These are phyloP conservation scores for Melanargia galathea DNA, from an alignment of 2,888 invertebrate genomes.

Conservation along the genomic window DNA sequence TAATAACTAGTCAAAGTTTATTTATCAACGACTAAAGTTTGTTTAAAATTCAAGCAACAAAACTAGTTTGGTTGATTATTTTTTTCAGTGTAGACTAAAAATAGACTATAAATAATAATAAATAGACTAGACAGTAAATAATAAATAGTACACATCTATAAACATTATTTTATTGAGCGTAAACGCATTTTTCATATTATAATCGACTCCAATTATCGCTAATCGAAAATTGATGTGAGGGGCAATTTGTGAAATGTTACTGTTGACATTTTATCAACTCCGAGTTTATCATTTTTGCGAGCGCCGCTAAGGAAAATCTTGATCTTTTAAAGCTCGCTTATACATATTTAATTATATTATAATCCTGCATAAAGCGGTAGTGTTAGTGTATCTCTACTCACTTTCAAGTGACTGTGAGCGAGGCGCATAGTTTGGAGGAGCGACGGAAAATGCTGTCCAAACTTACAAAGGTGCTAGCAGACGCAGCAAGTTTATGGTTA, in stretches of 20 bases:
- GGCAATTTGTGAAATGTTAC: conserved; percentile 78
- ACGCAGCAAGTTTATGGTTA: no score
- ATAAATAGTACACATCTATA: no score
- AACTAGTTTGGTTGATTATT: no score
- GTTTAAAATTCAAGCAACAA: no score
- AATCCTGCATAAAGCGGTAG: background rate
- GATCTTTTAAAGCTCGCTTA: conserved; percentile 1
- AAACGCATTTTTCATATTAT: conserved; percentile 40
- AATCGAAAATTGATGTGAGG: conserved; percentile 79
- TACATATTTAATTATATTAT: background rate
- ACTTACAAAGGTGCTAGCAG: no score
- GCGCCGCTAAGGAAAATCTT: conserved; percentile 10
- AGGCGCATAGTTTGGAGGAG: no score
- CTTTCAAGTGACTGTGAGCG: no score
- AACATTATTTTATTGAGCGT: conserved; percentile 21
- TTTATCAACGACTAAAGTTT: no score
- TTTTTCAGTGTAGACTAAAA: no score
- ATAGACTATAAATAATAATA: background rate
- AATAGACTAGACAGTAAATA: background rate
- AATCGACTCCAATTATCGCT: conserved; percentile 58
- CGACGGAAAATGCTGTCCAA: no score
- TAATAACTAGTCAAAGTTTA: no score
- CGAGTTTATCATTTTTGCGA: conserved; percentile 46
- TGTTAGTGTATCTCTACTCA: background rate
- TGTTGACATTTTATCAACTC: conserved; percentile 67